Base-by-base conservation (phyloP, 1,140 invertebrate genomes). In the Drosophila lacteicornis region DNA sequence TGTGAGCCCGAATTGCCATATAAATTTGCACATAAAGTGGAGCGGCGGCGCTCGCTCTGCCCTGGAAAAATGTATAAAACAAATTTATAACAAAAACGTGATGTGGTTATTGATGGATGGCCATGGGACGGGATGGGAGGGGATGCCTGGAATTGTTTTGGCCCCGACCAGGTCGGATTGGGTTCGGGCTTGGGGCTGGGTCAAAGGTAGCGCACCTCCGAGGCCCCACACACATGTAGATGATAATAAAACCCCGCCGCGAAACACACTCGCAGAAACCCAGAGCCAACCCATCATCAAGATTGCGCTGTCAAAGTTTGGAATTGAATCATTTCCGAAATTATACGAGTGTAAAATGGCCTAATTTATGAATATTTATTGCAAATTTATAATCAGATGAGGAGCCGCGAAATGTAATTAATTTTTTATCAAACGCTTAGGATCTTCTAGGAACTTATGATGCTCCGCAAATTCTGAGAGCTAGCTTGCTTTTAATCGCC, bases 21-120 rank as follows among this genome's bases (percentile, higher is more conserved):
- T 59, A 78, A 74, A 84, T 78, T 46, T 68, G 60, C 61, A 84
- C 73, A 80, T 85, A 68, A 82, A 83, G 80, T 78, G 68, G 36
- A 25, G 53, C 53, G 36, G 19, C 36, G 53, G 53, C 38, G 15
- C 40, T n/a, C 15, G 40, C 65, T 36, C 15, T 65, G 60, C 66
- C 73, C 47, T 55, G 60, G 67, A 83, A 80, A 87, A 81, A 85
- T 78, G 77, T 88, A 90, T 87, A 87, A 87, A 87, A 84, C 66
- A 81, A 87, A 87, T 87, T 90, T 90, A 87, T 87, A 90, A 90
- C 84, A 75, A 84, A 87, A 90, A 90, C 84, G 85, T 87, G 84
- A 87, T 78, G 65, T 75, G 83, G 76, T 90, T 90, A 84, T 90
- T 85, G 81, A 90, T 90, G 84, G 84, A 86, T 83, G 73, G 67